Evolutionary conservation across 1,140 invertebrate genomes (phyloP), one percentile per base, ranked within the genome.

Genomic region (Drosophila azteca): DNA sequence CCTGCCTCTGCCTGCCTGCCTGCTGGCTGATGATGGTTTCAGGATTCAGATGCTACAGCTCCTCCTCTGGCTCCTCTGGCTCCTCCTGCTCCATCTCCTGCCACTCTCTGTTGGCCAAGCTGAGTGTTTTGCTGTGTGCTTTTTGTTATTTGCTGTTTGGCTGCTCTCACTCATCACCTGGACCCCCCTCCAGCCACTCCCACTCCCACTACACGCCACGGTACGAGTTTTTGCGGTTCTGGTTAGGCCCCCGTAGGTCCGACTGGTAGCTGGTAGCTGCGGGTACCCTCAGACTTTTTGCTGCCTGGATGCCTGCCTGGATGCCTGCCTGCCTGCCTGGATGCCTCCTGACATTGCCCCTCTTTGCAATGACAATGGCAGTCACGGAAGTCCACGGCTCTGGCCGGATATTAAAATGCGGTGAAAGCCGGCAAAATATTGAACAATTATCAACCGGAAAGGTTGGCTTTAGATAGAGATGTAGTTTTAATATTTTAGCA

Each of bases 141-240:
- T 87, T 87, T 82, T 88, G 82, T 82, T 87, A 88, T 87, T 87
- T 85, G 78, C 82, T 82, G 69, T 87, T 85, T 85, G 78, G 55
- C 75, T 65, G 78, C 82, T 82, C 77, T 76, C 73, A 77, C 73
- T 72, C 73, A 74, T 65, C 77, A 81, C 78, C 65, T 64, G 53
- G 52, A 4, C 35, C 11, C 35, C 11, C 4, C 0, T 11, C 35
- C 35, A 3, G 9, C 3, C 31, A 0, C 24, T 24, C 31, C 31
- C 4, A 4, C 31, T 3, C 31, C 3, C 35, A 13, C 24, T 6
- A 5, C 35, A 13, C 35, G 13, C 61, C 70, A 55, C 41, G 80
- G 66, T 81, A 82, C 51, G 68, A 73, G 59, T 71, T 66, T 74
- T 75, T 75, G 70, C 61, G 60, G 52, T 73, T 59, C 45, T 43